Conservation (phyloP, 2,797 vertebrate genomes). For the Rhinichthys osculus region DNA sequence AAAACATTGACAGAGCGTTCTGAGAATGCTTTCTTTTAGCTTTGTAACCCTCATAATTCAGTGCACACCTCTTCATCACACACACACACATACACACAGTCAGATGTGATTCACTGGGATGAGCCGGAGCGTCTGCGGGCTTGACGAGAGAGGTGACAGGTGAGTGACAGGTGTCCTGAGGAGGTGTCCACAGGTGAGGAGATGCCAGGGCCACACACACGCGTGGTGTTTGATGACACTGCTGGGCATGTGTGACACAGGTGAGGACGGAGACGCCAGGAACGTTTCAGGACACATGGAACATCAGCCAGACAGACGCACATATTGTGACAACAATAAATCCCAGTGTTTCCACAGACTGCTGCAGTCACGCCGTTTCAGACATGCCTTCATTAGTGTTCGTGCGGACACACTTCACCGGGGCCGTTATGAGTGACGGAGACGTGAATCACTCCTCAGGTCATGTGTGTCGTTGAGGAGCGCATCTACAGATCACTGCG, state of each 20-base stretch:
- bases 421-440: neutral
- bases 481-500: neutral
- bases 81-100: neutral
- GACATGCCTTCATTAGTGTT: neutral
- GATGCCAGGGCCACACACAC: constrained; percentile 70
- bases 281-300: constrained; percentile 70
- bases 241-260: constrained; percentile 77
- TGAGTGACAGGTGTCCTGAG: constrained; percentile 79
- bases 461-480: neutral
- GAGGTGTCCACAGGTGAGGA: constrained; percentile 74
- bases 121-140: constrained; percentile 55
- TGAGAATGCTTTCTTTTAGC: neutral
- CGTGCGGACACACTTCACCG: neutral
- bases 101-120: constrained; percentile 61
- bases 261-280: constrained; percentile 67
- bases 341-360: neutral
- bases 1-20: neutral
- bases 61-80: neutral
- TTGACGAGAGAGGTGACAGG: constrained; percentile 78
- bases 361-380: neutral
- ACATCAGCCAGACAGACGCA: constrained; percentile 49
- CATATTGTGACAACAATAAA: constrained; percentile 23
- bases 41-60: neutral
- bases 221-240: constrained; percentile 70
- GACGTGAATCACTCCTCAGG: neutral